These are phyloP conservation scores for Leptothorax acervorum DNA, from an alignment of 2,888 invertebrate genomes.

Conservation along the genomic window DNA sequence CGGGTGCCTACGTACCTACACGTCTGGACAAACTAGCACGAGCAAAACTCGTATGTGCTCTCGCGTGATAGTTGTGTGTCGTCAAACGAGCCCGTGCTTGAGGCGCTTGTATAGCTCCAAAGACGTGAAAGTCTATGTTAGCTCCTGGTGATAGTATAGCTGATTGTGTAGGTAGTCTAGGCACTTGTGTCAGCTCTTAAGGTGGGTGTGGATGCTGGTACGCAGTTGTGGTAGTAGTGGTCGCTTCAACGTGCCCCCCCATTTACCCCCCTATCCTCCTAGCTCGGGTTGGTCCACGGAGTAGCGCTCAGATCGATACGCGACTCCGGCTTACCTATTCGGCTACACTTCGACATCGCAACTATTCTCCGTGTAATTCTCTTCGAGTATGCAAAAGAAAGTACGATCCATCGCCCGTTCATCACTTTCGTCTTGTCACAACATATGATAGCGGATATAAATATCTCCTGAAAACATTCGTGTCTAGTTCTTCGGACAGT, in stretches of 20 bases:
- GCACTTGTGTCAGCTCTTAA: slow-evolving; percentile 53
- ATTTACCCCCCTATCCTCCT: slow-evolving; percentile 48
- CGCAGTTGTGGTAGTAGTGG: slow-evolving; percentile 54
- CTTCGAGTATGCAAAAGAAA: slow-evolving; percentile 21
- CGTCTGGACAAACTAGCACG: slow-evolving; percentile 33
- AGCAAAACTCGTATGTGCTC: neutral
- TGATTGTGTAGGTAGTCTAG: slow-evolving; percentile 55
- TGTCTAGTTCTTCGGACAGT: neutral
- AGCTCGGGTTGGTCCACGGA: slow-evolving; percentile 54
- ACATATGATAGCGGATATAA: neutral
- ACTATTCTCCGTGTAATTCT: slow-evolving; percentile 14
- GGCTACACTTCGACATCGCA: slow-evolving; percentile 14
- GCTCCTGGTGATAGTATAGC: slow-evolving; percentile 45
- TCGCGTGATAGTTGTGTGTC: slow-evolving; percentile 11
- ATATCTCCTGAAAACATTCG: neutral
- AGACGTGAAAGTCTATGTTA: slow-evolving; percentile 37
- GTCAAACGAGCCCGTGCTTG: slow-evolving; percentile 25
- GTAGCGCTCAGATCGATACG: slow-evolving; percentile 73
- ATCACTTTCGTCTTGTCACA: neutral
- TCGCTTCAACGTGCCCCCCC: slow-evolving; percentile 51
- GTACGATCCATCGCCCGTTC: neutral
- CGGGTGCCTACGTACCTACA: slow-evolving; percentile 23
- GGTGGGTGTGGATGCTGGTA: slow-evolving; percentile 48
- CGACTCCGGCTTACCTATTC: slow-evolving; percentile 60
- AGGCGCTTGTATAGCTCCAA: slow-evolving; percentile 24